Percentiles rank a stretch among this genome's conserved stretches.
Conservation (phyloP, 2,797 vertebrate genomes). For the Eutrigla gurnardus region DNA sequence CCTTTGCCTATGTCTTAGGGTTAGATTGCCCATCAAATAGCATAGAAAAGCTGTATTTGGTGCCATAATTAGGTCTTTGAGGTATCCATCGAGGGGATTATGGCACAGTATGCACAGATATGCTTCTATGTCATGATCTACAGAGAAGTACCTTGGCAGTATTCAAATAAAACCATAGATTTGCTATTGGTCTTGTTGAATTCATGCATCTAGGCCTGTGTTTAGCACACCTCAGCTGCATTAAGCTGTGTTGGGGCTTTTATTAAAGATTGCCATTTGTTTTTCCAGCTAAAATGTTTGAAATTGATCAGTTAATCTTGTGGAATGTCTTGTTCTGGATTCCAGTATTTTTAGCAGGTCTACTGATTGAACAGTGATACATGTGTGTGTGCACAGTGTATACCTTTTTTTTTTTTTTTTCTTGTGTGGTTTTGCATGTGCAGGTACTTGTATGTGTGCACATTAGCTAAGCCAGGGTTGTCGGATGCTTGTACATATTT, state of each 20-base stretch:
- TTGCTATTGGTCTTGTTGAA: conserved; percentile 36
- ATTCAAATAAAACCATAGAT: conserved; percentile 50
- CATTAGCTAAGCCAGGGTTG: conserved; percentile 20
- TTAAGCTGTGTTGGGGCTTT: neutral
- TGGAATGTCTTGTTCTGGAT: neutral
- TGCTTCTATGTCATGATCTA: conserved; percentile 25
- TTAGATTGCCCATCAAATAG: conserved; percentile 54
- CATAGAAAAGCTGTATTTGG: conserved; percentile 54
- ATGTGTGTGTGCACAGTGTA: neutral
- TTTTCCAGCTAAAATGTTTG: neutral
- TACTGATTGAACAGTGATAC: conserved; percentile 6
- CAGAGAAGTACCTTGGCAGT: conserved; percentile 38
- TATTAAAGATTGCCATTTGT: neutral
- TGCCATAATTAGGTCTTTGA: conserved; percentile 67
- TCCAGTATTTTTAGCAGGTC: conserved; percentile 2
- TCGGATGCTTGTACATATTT: conserved; percentile 50
- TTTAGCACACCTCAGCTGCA: conserved; percentile 12
- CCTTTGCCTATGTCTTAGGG: conserved; percentile 61
- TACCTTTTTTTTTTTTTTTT: neutral
- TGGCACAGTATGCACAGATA: conserved; percentile 42
- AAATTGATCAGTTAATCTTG: conserved; percentile 18
- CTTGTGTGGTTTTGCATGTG: conserved; percentile 23
- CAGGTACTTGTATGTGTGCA: conserved; percentile 22
- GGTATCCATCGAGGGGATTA: conserved; percentile 52
- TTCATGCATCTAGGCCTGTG: conserved; percentile 17